Evolutionary conservation across 2,113 vertebrate species (phyloP).

Genomic region (Lonchura striata): DNA sequence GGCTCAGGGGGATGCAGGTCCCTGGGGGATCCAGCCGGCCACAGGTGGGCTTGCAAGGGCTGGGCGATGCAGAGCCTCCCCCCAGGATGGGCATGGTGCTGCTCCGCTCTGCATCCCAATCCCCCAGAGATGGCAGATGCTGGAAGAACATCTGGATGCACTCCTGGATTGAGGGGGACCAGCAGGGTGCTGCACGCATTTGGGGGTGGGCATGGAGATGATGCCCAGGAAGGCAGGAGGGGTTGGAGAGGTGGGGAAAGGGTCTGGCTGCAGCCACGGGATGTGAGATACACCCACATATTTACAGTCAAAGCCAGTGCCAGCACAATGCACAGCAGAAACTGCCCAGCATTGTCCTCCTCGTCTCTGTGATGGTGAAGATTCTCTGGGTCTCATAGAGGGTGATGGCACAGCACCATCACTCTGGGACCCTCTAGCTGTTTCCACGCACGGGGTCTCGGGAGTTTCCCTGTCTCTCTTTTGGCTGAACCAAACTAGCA

Average conservation of each 20-base stretch:
- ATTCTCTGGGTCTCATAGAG: not conserved
- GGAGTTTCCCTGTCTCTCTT: not conserved
- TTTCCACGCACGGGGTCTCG: not conserved
- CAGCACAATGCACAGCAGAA: not conserved
- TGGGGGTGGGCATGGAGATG: not conserved
- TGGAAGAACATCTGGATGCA: not conserved
- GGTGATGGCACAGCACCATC: not conserved
- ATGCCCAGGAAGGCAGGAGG: not conserved
- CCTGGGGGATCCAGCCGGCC: not conserved
- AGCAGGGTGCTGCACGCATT: fast-evolving
- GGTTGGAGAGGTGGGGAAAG: not conserved
- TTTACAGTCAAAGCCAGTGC: not conserved
- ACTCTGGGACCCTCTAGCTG: fast-evolving
- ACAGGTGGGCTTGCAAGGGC: not conserved
- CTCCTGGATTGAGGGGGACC: not conserved
- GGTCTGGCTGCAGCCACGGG: not conserved
- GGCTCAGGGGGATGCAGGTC: not conserved
- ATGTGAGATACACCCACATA: not conserved
- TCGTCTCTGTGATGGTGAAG: fast-evolving
- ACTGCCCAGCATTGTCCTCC: not conserved
- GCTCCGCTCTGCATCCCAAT: not conserved
- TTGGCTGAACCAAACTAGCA: not conserved
- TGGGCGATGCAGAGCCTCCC: not conserved
- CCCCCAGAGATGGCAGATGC: fast-evolving
- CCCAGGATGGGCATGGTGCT: not conserved